Evolutionary conservation across 2,797 vertebrate species (phyloP).

Genomic region (Trichosurus vulpecula): DNA sequence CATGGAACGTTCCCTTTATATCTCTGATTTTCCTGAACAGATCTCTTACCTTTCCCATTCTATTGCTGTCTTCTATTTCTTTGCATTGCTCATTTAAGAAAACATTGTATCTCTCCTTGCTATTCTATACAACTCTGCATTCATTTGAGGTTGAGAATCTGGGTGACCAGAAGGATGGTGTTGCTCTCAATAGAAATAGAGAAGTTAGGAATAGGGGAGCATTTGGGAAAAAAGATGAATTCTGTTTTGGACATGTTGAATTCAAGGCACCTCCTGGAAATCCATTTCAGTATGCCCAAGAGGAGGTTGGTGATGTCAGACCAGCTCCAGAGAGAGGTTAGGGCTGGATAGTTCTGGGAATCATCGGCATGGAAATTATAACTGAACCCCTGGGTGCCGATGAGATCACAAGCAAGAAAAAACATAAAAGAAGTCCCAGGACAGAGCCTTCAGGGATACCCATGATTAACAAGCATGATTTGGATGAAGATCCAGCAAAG

Average conservation of each 20-base stretch:
- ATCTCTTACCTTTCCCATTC: too few species aligned
- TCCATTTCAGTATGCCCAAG: background rate
- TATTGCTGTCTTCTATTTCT: too few species aligned
- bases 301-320: background rate
- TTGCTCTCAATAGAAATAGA: background rate
- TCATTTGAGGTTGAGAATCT: too few species aligned
- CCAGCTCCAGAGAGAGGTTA: background rate
- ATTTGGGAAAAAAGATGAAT: background rate
- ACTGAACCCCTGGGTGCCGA: background rate
- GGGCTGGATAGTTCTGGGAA: background rate
- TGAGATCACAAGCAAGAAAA: background rate
- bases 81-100: too few species aligned
- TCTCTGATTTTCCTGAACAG: background rate
- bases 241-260: background rate
- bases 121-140: too few species aligned
- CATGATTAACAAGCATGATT: background rate
- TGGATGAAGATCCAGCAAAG: background rate
- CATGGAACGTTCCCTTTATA: background rate
- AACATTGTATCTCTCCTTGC: too few species aligned
- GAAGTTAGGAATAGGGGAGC: background rate
- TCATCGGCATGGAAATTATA: background rate
- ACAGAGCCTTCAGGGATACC: background rate
- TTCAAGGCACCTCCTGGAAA: background rate
- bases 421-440: background rate
- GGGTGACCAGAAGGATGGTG: background rate